phyloP scores from a whole-genome alignment of 2,113 vertebrate genomes.

The Stomatorhinus ivindoensis region DNA sequence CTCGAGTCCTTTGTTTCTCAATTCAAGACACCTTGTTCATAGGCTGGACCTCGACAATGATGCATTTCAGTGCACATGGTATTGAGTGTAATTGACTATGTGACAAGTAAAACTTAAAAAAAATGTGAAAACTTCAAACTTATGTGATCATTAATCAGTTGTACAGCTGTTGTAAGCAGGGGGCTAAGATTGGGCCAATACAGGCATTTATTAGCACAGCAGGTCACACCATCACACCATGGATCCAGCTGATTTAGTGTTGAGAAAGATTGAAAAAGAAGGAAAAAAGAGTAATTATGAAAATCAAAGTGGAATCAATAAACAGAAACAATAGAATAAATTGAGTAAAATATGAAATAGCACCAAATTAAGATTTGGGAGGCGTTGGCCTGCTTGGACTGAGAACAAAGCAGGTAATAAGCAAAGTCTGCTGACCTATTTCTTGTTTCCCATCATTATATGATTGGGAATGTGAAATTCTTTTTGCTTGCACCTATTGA shows the following conservation, averaged over 20 bases:
- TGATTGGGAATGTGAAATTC: neutral
- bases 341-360: neutral
- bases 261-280: neutral
- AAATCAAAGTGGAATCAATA: neutral
- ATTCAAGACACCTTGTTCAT: neutral
- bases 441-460: neutral
- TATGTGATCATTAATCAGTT: neutral
- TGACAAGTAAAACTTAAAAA: neutral
- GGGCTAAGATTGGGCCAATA: neutral
- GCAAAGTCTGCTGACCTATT: neutral
- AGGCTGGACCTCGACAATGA: neutral
- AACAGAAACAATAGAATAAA: neutral
- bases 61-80: neutral
- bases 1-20: too few relatives aligned
- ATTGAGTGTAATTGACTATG: neutral
- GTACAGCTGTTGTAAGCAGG: neutral
- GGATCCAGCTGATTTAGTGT: neutral
- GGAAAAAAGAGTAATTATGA: neutral
- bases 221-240: neutral
- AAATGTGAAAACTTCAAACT: neutral
- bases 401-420: neutral
- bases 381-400: neutral
- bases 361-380: neutral
- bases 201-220: neutral
- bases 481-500: neutral